These are phyloP conservation scores for Anodontia alba DNA, from an alignment of 2,888 invertebrate genomes.

Conservation along the genomic window DNA sequence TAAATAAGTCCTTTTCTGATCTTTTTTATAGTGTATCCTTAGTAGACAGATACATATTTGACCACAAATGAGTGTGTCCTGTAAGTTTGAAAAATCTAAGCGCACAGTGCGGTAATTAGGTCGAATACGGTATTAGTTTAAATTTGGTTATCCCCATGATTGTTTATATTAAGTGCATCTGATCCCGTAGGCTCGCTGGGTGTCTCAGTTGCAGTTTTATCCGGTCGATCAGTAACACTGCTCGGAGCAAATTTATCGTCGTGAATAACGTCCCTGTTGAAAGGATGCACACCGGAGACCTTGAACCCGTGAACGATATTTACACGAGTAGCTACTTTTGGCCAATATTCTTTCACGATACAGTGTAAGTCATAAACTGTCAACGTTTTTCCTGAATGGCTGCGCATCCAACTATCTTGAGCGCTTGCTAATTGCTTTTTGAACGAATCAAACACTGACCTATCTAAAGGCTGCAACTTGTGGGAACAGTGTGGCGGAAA, in stretches of 20 bases:
- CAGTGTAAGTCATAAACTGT: slow-evolving; percentile 50
- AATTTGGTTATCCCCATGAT: too few relatives aligned
- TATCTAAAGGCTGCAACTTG: slow-evolving; percentile 41
- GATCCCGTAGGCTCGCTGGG: too few relatives aligned
- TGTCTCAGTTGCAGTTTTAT: too few relatives aligned
- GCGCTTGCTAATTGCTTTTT: slow-evolving; percentile 76
- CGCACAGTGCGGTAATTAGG: too few relatives aligned
- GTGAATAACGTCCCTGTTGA: slow-evolving; percentile 32
- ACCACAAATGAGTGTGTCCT: too few relatives aligned
- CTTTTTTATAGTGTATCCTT: too few relatives aligned
- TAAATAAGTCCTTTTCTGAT: too few relatives aligned
- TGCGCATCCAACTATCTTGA: slow-evolving; percentile 73
- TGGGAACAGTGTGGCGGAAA: background rate
- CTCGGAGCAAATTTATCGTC: slow-evolving; percentile 32
- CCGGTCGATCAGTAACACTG: slow-evolving; percentile 17
- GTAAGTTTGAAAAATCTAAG: too few relatives aligned
- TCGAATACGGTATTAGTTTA: too few relatives aligned
- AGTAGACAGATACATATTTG: too few relatives aligned
- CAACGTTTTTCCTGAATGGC: slow-evolving; percentile 79
- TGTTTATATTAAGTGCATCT: too few relatives aligned
- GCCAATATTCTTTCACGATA: slow-evolving; percentile 24
- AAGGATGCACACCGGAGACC: slow-evolving; percentile 21
- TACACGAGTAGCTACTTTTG: slow-evolving; percentile 19
- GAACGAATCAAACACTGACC: slow-evolving; percentile 75
- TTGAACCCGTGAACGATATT: slow-evolving; percentile 32